Percentiles rank a stretch among this genome's conserved stretches.
Evolutionary conservation across 1,140 invertebrate genomes (phyloP).

Genomic region (Eurytemora carolleeae): DNA sequence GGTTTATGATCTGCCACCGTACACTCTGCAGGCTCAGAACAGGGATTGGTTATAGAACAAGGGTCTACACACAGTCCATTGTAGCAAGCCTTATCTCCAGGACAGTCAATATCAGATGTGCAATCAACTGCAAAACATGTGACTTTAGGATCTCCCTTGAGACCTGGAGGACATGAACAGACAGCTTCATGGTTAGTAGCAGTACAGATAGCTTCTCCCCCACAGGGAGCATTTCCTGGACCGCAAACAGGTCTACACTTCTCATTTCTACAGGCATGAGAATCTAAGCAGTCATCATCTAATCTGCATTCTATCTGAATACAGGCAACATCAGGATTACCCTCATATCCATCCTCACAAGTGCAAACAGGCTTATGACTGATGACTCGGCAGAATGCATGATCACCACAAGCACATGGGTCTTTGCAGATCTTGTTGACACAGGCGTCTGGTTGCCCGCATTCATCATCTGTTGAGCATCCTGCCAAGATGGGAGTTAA

Average conservation of each 20-base stretch:
- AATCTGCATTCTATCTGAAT: slow-evolving; percentile 48
- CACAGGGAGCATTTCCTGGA: slow-evolving; percentile 21
- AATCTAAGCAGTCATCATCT: slow-evolving; percentile 49
- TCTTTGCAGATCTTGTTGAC: slow-evolving; percentile 22
- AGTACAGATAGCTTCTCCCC: slow-evolving; percentile 24
- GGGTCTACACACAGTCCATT: slow-evolving; percentile 55
- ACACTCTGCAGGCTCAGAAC: slow-evolving; percentile 54
- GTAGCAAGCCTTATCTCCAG: slow-evolving; percentile 48
- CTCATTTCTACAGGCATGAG: slow-evolving; percentile 54
- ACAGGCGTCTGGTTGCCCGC: slow-evolving; percentile 22
- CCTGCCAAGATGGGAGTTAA: slow-evolving; percentile 18
- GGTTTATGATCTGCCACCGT: slow-evolving; percentile 53
- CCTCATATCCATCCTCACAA: slow-evolving; percentile 23
- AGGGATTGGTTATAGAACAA: slow-evolving; percentile 46
- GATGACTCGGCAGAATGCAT: slow-evolving; percentile 22
- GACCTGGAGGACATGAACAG: slow-evolving; percentile 36
- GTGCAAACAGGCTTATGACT: slow-evolving; percentile 23
- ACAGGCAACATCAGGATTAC: slow-evolving; percentile 40
- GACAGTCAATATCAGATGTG: slow-evolving; percentile 49
- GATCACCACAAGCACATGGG: slow-evolving; percentile 24
- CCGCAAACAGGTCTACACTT: slow-evolving; percentile 46
- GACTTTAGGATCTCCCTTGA: slow-evolving; percentile 33
- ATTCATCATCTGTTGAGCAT: slow-evolving; percentile 20
- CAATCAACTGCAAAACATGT: slow-evolving; percentile 53
- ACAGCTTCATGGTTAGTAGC: slow-evolving; percentile 24